phyloP scores from a whole-genome alignment of 2,888 invertebrate species.

The Galeopsomyia nigrocyanea region DNA sequence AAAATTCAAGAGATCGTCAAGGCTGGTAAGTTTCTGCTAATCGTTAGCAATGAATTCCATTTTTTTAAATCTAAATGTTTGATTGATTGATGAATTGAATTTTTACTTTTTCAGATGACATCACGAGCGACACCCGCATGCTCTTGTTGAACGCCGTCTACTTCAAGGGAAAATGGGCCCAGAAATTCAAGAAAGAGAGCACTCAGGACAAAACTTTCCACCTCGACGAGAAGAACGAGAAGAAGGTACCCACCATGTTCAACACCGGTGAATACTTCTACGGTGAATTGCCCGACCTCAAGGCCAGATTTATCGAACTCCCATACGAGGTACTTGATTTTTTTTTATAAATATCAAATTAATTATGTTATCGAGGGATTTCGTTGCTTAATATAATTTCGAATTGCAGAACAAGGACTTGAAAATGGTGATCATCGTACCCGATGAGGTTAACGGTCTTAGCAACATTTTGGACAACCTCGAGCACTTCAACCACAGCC shows the following conservation, averaged over 20 bases:
- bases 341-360: slow-evolving; percentile 60
- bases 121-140: slow-evolving; percentile 74
- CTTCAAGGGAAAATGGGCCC: slow-evolving; percentile 85
- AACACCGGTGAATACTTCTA: slow-evolving; percentile 71
- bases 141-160: slow-evolving; percentile 88
- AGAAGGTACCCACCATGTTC: slow-evolving; percentile 82
- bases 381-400: neutral
- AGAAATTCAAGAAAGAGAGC: slow-evolving; percentile 73
- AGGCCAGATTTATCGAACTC: slow-evolving; percentile 78
- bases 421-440: slow-evolving; percentile 83
- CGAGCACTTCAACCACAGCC: slow-evolving; percentile 49
- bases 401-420: slow-evolving; percentile 61
- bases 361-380: neutral
- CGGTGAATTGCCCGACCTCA: slow-evolving; percentile 70
- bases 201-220: slow-evolving; percentile 79
- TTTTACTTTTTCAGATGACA: slow-evolving; percentile 65
- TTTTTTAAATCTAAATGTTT: neutral
- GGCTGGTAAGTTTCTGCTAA: slow-evolving; percentile 60
- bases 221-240: slow-evolving; percentile 69
- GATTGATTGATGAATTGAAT: neutral
- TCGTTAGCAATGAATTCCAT: too few species aligned
- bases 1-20: slow-evolving; percentile 84
- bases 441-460: slow-evolving; percentile 75
- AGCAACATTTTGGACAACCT: slow-evolving; percentile 63
- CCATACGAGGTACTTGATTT: slow-evolving; percentile 73